A percentile compares a stretch with the other conserved stretches of the same genome.
phyloP scores from a whole-genome alignment of 2,797 vertebrate genomes.

The Mallotus villosus region DNA sequence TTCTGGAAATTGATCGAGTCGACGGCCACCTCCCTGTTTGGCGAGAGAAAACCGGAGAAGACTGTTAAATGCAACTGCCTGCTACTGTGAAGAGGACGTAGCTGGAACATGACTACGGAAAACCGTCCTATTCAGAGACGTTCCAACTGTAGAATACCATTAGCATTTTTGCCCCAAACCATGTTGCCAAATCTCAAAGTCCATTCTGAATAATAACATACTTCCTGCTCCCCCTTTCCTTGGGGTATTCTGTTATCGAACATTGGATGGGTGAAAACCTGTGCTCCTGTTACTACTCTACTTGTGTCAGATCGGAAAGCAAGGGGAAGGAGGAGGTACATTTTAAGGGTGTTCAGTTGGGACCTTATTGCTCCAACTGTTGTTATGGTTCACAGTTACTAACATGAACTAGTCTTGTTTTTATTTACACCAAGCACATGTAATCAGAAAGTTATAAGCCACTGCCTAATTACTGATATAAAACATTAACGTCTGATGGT shows the following conservation, averaged over 20 bases:
- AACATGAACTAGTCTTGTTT: background rate
- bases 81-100: slow-evolving; percentile 58
- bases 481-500: background rate
- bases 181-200: background rate
- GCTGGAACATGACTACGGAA: background rate
- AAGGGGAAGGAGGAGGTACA: background rate
- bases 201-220: no score
- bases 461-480: background rate
- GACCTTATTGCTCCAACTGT: background rate
- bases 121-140: background rate
- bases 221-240: background rate
- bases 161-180: background rate
- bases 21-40: slow-evolving; percentile 54
- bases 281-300: background rate
- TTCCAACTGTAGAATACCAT: background rate
- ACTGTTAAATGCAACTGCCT: slow-evolving; percentile 61
- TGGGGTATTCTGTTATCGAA: background rate
- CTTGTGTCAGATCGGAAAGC: background rate
- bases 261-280: background rate
- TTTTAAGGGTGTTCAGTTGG: background rate
- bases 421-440: background rate
- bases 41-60: slow-evolving; percentile 42
- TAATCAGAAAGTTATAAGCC: background rate
- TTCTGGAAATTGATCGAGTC: slow-evolving; percentile 73
- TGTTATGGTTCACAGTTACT: background rate